These are phyloP conservation scores for Thalpophila matura DNA, from an alignment of 2,888 invertebrate genomes.

Conservation along the genomic window DNA sequence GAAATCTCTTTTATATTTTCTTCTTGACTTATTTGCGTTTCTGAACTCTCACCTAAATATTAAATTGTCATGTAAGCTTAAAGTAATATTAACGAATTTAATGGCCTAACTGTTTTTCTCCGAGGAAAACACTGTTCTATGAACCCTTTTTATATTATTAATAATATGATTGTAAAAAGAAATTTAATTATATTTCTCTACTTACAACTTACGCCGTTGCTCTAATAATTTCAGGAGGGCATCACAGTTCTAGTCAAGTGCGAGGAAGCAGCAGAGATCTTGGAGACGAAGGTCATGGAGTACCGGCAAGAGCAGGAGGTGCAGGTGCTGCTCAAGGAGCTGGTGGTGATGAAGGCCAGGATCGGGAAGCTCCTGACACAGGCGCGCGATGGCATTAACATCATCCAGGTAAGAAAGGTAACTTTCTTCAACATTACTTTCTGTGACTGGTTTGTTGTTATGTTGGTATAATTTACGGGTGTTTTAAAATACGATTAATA, in stretches of 20 bases:
- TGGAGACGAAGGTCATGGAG: slow-evolving; percentile 92
- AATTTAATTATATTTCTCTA: too few species aligned
- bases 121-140: too few species aligned
- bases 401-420: slow-evolving; percentile 90
- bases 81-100: background rate
- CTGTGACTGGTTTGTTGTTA: slow-evolving; percentile 29
- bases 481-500: too few species aligned
- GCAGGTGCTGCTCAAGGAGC: slow-evolving; percentile 88
- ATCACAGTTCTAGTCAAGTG: slow-evolving; percentile 93
- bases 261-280: slow-evolving; percentile 92
- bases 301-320: slow-evolving; percentile 93
- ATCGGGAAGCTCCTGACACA: slow-evolving; percentile 92
- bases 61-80: background rate
- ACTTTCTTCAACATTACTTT: slow-evolving; percentile 49
- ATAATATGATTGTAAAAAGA: too few species aligned
- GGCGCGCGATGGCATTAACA: slow-evolving; percentile 92
- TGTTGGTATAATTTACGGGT: too few species aligned
- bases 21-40: background rate
- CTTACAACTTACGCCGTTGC: background rate
- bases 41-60: background rate
- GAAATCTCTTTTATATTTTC: background rate
- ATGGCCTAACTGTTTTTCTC: too few species aligned
- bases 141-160: too few species aligned
- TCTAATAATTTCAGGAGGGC: slow-evolving; percentile 91
- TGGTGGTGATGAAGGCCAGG: slow-evolving; percentile 91